A percentile compares a stretch with the other conserved stretches of the same genome.
Conservation (phyloP, 2,888 invertebrate species). For the Tubulanus polymorphus region DNA sequence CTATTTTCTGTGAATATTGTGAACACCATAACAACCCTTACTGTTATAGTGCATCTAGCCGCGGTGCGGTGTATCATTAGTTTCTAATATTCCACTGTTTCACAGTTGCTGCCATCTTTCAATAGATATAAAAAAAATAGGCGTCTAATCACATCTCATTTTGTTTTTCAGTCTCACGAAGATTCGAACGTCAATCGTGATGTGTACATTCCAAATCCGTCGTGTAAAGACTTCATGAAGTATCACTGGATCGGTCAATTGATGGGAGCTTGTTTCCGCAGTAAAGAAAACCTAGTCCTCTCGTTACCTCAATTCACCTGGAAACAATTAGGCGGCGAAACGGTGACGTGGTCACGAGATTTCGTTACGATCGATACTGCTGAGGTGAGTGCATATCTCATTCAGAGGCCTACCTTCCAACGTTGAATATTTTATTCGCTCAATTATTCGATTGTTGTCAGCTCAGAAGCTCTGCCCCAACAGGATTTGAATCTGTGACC, state of each 20-base stretch:
- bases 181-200: conserved; percentile 45
- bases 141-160: background rate
- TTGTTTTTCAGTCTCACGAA: conserved; percentile 26
- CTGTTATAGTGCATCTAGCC: too few relatives aligned
- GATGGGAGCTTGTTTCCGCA: conserved; percentile 52
- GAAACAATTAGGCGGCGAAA: conserved; percentile 49
- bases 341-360: conserved; percentile 44
- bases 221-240: conserved; percentile 39
- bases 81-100: too few relatives aligned
- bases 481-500: too few relatives aligned
- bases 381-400: conserved; percentile 30
- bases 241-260: conserved; percentile 52
- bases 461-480: too few relatives aligned
- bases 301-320: conserved; percentile 48
- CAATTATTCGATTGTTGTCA: too few relatives aligned
- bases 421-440: too few relatives aligned
- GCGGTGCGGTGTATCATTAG: too few relatives aligned
- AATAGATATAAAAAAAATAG: too few relatives aligned
- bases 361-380: conserved; percentile 47
- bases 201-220: conserved; percentile 46
- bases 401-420: too few relatives aligned
- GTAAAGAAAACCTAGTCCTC: conserved; percentile 49
- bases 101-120: too few relatives aligned
- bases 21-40: too few relatives aligned
- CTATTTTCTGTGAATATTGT: too few relatives aligned